Base-by-base conservation (phyloP, 2,113 vertebrate species). In the Craseonycteris thonglongyai region DNA sequence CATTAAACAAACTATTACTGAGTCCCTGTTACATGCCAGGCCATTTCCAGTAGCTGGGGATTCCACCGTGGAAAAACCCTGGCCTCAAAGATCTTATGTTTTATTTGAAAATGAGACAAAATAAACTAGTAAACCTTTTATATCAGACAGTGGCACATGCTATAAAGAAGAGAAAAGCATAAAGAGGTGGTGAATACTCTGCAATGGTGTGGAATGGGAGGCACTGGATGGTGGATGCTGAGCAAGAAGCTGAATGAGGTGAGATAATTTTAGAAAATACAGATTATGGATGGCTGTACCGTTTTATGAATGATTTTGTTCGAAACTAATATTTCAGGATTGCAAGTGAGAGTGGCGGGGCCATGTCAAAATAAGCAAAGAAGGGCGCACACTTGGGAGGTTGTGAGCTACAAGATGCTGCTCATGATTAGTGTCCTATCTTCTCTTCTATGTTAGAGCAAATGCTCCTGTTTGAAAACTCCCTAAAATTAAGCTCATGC, bases 371-470 rank as follows among this genome's bases (percentile, higher is more conserved):
- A 18, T 3, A n/a, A n/a, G 22, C 16, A 12, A 22, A n/a, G 33
- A 26, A 49, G 35, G 8, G 35, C 14, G 8, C 2, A 9, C 3
- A 45, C 3, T 0, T 7, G 33, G 19, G 10, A 13, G 14, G 42
- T 22, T 83, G 42, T n/a, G 63, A 68, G 22, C 1, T 28, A 40
- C 2, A 15, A 83, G 11, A 35, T 1, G 2, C 12, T 56, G 26
- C 9, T 38, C 8, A 22, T 14, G 3, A 78, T 8, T 42, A 5
- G 3, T 22, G 30, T 0, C 2, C 35, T 7, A 28, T 6, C 2
- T 10, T 4, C 42, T 47, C 14, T 24, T 28, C 3, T 1, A 19
- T 83, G 51, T 76, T 47, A 74, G 28, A n/a, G 59, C 7, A 83
- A 83, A 58, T 13, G 19, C 24, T 92, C 45, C 2, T 38, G 24